phyloP scores from a whole-genome alignment of 2,113 vertebrate genomes.

The Pygoscelis adeliae region DNA sequence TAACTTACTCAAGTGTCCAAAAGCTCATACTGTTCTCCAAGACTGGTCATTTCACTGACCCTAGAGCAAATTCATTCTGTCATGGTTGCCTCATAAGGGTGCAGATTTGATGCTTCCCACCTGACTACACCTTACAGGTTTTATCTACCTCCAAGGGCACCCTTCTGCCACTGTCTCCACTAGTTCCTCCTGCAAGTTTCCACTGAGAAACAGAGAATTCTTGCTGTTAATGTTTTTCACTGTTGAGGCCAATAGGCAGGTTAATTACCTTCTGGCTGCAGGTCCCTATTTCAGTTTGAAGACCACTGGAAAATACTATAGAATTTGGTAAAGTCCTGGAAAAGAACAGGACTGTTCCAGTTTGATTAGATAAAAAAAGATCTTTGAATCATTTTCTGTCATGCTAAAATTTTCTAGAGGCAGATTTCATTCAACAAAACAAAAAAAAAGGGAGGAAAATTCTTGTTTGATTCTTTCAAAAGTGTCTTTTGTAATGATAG shows the following conservation, averaged over 20 bases:
- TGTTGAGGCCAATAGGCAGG: not conserved
- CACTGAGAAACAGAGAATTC: not conserved
- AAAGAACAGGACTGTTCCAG: not conserved
- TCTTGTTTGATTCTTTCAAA: not conserved
- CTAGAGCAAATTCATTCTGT: not conserved
- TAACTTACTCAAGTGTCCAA: not conserved
- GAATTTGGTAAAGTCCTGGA: not conserved
- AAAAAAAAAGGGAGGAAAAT: not conserved
- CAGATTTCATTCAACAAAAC: not conserved
- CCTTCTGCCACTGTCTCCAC: not conserved
- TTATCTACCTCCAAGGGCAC: not conserved
- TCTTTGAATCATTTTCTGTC: not conserved
- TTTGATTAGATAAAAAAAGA: not conserved
- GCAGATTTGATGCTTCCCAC: not conserved
- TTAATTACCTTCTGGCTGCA: not conserved
- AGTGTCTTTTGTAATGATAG: not conserved
- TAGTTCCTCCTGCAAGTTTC: not conserved
- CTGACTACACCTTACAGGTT: not conserved
- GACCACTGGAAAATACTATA: not conserved
- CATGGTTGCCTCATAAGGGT: fast-evolving
- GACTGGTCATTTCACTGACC: not conserved
- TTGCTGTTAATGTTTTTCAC: not conserved
- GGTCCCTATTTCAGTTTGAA: not conserved
- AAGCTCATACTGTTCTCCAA: not conserved
- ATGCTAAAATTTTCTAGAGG: not conserved